phyloP scores from a whole-genome alignment of 1,140 invertebrate genomes.

The Euwallacea similis region DNA sequence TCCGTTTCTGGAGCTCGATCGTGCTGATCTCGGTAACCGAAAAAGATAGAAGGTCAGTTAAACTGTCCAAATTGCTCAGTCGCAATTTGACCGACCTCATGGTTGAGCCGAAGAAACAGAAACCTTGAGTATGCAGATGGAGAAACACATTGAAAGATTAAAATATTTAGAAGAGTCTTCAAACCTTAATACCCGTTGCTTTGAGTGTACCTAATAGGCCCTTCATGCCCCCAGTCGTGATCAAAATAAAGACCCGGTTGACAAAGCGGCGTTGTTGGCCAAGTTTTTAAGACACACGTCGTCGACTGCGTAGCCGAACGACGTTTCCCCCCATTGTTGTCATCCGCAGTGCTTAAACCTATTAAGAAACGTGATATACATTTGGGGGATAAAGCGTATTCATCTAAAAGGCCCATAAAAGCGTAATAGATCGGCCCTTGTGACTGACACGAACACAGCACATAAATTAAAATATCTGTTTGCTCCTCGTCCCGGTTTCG shows the following conservation, averaged over 20 bases:
- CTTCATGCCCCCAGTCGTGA: no score
- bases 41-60: no score
- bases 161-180: no score
- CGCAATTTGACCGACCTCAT: no score
- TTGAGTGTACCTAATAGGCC: no score
- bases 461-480: constrained; percentile 37
- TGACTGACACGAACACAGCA: constrained; percentile 34
- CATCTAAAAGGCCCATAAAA: constrained; percentile 33
- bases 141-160: no score
- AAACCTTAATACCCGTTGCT: no score
- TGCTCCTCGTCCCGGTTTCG: constrained; percentile 1
- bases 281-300: constrained; percentile 17
- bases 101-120: no score
- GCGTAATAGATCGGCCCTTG: constrained; percentile 33
- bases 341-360: constrained; percentile 28
- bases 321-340: constrained; percentile 28
- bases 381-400: constrained; percentile 26
- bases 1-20: no score
- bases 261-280: neutral
- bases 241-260: neutral
- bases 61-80: no score
- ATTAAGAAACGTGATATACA: constrained; percentile 39
- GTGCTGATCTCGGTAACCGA: no score
- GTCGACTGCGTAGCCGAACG: constrained; percentile 11
- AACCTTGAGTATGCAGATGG: no score